Evolutionary conservation across 1,140 invertebrate genomes (phyloP), one percentile per base, ranked within the genome.

Genomic region (Vanessa atalanta): DNA sequence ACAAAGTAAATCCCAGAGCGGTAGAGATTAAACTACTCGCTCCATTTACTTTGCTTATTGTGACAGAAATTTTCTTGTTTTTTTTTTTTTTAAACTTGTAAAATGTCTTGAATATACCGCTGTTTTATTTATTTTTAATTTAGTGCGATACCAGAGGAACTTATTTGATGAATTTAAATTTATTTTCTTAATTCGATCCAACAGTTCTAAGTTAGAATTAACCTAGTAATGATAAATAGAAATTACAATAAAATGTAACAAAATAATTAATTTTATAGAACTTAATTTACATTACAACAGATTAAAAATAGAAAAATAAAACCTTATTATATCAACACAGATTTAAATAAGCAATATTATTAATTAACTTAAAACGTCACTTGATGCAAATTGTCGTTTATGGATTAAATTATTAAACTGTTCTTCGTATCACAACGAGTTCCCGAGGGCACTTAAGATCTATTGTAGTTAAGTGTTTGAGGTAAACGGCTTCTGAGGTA

Each of bases 391-490:
- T 57, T 57, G 23, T 4, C 15, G 26, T 61, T 61, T 37, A 37
- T 15, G 31, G 13, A 57, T 61, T 37, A 43, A 43, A 6, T 43
- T 43, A 43, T 43, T 43, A 61, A 61, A 61, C 26, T 37, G 53
- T 57, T n/a, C 16, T 4, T 37, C 26, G 20, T 50, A 61, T 23
- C 43, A 11, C 14, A 47, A 61, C 57, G 69, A 70, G 47, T 47
- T 31, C 69, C 31, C 51, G 55, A 70, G 69, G 14, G 57, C 51
- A 48, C 47, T 70, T 16, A 26, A 63, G 69, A 63, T 43, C 48
- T 23, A n/a, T 70, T 70, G 51, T 55, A 57, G 26, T 69, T 47
- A 16, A 70, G 48, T 48, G 57, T 63, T 70, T 61, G 47, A 70
- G 69, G 55, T 70, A 70, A 70, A 48, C 69, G 69, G 48, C 31